Evolutionary conservation across 2,888 invertebrate genomes (phyloP), one percentile per base, ranked within the genome.

Genomic region (Acrocera orbiculus): DNA sequence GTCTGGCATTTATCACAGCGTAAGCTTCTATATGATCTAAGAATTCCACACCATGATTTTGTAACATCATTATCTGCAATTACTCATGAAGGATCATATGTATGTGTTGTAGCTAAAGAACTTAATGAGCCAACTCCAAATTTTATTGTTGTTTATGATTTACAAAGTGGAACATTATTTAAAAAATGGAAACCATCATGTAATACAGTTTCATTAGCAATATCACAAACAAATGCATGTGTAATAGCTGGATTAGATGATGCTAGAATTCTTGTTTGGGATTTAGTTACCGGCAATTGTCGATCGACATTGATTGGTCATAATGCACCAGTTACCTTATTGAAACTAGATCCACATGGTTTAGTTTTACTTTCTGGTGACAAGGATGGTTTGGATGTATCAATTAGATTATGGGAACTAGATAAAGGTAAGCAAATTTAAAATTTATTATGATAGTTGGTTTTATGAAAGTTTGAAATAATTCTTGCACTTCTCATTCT

Each of bases 111-210:
- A 23, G 67, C 67, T 40, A 64, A 73, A 56, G 76, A 76, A 58
- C 65, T 76, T 22, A 72, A 73, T 49, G 82, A 83, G 52, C 77
- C 80, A 1, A 73, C 75, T 38, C 82, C 85, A 1, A 86, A 85
- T 65, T 87, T 86, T 62, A 81, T 87, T 35, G 82, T 86, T 32
- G 85, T 87, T 30, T 87, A 87, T 57, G 87, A 89, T 63, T 66
- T 89, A 29, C 81, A 82, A 58, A 86, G 83, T 41, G 87, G 87
- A 34, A 86, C 86, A 0, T 58, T 87, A 45, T 87, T 87, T 63
- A 86, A 86, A 61, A 87, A 86, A 60, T 85, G 86, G 82, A 86
- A 86, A 61, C 83, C 85, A 2, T 76, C 76, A 16, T 77, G 76
- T 43, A 78, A 80, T 58, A 81, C 82, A 3, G 79, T 77, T 5